Evolutionary conservation across 2,888 invertebrate genomes (phyloP).

Genomic region (Oegoconia quadripuncta): DNA sequence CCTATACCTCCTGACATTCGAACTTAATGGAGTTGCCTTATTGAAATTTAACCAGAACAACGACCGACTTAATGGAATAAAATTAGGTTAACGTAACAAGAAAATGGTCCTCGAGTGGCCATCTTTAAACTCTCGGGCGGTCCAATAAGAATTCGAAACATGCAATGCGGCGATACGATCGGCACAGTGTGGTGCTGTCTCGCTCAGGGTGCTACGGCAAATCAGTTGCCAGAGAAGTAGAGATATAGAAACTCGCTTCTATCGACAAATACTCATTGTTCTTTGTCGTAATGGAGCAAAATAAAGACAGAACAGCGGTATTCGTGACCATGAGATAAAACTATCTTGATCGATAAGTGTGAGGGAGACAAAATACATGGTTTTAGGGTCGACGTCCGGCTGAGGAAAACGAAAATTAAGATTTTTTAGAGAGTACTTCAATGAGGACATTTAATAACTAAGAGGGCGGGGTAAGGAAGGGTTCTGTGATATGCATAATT

Average conservation of each 20-base stretch:
- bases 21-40: constrained; percentile 70
- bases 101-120: constrained; percentile 71
- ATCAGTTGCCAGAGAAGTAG: constrained; percentile 47
- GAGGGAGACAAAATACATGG: constrained; percentile 58
- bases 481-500: too few relatives aligned
- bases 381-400: constrained; percentile 76
- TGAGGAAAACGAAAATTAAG: constrained; percentile 68
- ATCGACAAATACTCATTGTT: constrained; percentile 74
- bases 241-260: constrained; percentile 57
- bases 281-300: constrained; percentile 76
- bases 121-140: constrained; percentile 70
- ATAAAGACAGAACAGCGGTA: constrained; percentile 77
- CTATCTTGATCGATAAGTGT: constrained; percentile 40
- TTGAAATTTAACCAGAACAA: constrained; percentile 71
- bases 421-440: constrained; percentile 68
- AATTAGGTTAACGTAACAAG: constrained; percentile 76
- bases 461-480: too few relatives aligned
- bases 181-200: constrained; percentile 49
- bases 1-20: constrained; percentile 73
- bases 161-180: constrained; percentile 40
- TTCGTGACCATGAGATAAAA: constrained; percentile 73
- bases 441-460: too few relatives aligned
- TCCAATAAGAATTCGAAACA: constrained; percentile 73
- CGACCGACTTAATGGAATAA: constrained; percentile 64
- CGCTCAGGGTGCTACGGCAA: constrained; percentile 33